Percentiles rank a stretch among this genome's conserved stretches.
phyloP scores from a whole-genome alignment of 1,140 invertebrate species.

The Hypothenemus hampei region DNA sequence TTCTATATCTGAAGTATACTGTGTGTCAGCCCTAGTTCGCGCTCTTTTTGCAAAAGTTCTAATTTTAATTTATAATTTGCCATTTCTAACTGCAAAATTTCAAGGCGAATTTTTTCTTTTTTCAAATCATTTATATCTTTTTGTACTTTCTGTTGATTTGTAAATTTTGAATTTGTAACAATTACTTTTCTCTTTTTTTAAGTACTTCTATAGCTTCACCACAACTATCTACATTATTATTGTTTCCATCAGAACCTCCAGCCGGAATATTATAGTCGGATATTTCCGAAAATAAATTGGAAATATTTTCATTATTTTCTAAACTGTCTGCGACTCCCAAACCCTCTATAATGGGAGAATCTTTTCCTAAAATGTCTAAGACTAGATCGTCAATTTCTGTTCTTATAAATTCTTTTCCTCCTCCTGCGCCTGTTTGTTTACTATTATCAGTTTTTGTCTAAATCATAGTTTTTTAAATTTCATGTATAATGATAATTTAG shows the following conservation, averaged over 20 bases:
- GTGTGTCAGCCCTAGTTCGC: no score
- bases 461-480: neutral
- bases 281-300: no score
- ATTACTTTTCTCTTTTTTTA: no score
- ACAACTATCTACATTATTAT: no score
- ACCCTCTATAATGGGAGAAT: neutral
- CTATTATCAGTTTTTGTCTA: neutral
- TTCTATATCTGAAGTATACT: no score
- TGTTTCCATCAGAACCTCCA: no score
- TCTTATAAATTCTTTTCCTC: neutral
- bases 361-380: neutral
- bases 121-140: neutral
- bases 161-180: neutral
- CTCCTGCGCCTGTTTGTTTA: neutral
- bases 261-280: no score
- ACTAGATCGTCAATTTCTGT: neutral
- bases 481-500: neutral
- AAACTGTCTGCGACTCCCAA: neutral
- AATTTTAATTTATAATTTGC: conserved; percentile 4
- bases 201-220: neutral
- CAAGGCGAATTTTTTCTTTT: no score
- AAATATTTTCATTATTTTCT: neutral
- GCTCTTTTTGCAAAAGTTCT: neutral
- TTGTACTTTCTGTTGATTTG: neutral
- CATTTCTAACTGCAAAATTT: neutral